Evolutionary conservation across 2,888 invertebrate species (phyloP).

Genomic region (Acleris holmiana): DNA sequence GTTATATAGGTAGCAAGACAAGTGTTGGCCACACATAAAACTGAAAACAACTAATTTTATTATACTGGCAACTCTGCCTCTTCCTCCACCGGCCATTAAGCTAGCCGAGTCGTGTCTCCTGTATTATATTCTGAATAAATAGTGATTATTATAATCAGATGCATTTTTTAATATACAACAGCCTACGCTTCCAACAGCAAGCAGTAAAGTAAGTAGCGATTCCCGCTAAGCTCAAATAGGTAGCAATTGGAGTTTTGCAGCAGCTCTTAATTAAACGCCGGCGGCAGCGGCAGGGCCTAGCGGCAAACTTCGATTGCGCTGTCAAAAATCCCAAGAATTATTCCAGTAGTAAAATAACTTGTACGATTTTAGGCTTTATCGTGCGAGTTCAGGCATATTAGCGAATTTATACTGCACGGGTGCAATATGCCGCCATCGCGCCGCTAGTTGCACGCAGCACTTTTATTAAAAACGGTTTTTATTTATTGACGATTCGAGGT

Average conservation of each 20-base stretch:
- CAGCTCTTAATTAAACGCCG: constrained; percentile 77
- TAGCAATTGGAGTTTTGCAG: constrained; percentile 64
- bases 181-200: no score
- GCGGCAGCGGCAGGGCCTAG: constrained; percentile 64
- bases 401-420: constrained; percentile 75
- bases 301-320: constrained; percentile 83
- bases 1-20: no score
- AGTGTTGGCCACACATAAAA: no score
- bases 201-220: constrained; percentile 52
- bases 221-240: constrained; percentile 62
- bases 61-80: no score
- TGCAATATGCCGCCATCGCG: constrained; percentile 75
- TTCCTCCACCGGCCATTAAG: no score
- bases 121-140: no score
- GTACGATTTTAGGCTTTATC: constrained; percentile 82
- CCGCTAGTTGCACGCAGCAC: constrained; percentile 64
- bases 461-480: constrained; percentile 81
- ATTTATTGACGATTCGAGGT: constrained; percentile 75
- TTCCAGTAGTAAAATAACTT: constrained; percentile 80
- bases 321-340: constrained; percentile 85
- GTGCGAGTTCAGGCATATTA: constrained; percentile 80
- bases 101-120: no score
- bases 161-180: no score
- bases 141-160: no score
- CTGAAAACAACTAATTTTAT: no score